phyloP scores from a whole-genome alignment of 2,888 invertebrate species.

The Nebria brevicollis region DNA sequence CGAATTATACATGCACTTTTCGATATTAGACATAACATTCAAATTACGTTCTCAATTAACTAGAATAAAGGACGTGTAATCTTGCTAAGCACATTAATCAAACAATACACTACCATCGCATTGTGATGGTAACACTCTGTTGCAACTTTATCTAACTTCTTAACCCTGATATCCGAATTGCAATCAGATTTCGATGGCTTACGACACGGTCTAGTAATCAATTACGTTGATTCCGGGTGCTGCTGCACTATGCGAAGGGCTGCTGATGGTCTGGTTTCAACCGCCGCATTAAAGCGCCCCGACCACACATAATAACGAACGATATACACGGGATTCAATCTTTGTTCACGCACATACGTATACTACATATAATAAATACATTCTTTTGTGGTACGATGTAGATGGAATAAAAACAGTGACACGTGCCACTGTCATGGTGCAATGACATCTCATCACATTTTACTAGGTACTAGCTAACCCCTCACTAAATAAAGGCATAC shows the following conservation, averaged over 20 bases:
- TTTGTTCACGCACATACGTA: background rate
- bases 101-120: background rate
- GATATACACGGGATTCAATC: constrained; percentile 2
- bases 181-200: constrained; percentile 54
- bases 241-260: background rate
- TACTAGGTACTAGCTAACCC: background rate
- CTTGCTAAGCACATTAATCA: background rate
- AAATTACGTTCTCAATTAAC: background rate
- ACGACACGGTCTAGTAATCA: constrained; percentile 52
- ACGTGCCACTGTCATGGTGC: constrained; percentile 53
- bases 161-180: constrained; percentile 32
- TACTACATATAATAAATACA: background rate
- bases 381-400: constrained; percentile 58
- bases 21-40: background rate
- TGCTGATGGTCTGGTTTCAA: background rate
- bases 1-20: background rate
- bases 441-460: constrained; percentile 11
- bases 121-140: background rate
- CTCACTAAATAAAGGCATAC: background rate
- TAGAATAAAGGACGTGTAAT: background rate
- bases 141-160: constrained; percentile 10
- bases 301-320: constrained; percentile 25
- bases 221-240: constrained; percentile 49
- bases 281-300: background rate
- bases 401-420: constrained; percentile 62